A percentile compares a stretch with the other conserved stretches of the same genome.
Conservation (phyloP, 2,113 vertebrate genomes). For the Notechis scutatus region DNA sequence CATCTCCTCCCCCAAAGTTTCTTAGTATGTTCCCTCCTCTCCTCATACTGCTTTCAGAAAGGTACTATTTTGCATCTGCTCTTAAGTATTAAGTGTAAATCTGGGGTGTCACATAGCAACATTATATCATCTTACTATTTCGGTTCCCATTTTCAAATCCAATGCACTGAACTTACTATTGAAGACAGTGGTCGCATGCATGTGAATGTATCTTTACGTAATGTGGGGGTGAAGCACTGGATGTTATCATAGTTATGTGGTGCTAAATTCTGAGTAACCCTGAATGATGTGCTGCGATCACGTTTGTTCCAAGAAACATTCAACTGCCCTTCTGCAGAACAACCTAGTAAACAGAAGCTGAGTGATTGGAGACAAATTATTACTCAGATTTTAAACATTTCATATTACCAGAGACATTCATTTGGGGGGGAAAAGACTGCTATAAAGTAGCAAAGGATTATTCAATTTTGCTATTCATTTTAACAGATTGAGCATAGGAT, state of each 20-base stretch:
- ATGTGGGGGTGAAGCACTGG: background rate
- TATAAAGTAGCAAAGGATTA: background rate
- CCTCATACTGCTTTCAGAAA: background rate
- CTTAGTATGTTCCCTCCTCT: background rate
- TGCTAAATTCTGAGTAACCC: background rate
- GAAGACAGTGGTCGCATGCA: background rate
- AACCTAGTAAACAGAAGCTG: background rate
- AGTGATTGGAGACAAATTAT: rapidly evolving
- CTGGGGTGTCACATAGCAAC: background rate
- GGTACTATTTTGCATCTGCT: background rate
- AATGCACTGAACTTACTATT: background rate
- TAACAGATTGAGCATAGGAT: background rate
- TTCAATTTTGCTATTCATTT: background rate
- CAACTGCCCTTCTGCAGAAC: background rate
- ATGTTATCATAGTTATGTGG: background rate
- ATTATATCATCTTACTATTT: background rate
- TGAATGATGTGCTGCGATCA: background rate
- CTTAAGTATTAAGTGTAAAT: background rate
- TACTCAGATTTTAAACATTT: background rate
- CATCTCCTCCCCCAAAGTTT: background rate
- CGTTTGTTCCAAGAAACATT: background rate
- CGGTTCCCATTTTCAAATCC: no score
- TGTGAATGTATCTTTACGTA: background rate
- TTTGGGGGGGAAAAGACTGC: background rate
- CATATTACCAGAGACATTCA: background rate